Base-by-base conservation (phyloP, 2,888 invertebrate genomes). In the Bruchidius siliquastri region DNA sequence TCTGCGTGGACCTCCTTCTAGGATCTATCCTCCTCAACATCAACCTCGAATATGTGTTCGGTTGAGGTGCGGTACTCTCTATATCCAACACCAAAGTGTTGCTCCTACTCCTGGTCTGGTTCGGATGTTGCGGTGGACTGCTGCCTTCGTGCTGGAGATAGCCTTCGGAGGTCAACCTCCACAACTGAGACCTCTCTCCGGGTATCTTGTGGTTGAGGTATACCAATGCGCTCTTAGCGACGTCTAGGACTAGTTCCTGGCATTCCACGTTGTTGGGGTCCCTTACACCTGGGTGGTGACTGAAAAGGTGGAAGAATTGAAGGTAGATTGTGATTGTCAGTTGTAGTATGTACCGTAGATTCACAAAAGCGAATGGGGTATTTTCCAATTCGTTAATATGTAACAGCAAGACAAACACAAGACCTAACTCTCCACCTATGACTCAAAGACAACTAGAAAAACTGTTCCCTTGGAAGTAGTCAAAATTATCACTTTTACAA, bases 121-220 rank as follows among this genome's bases (percentile, higher is more conserved):
- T 82, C 0, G 86, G 86, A 76, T 85, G 82, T 21, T 85, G 85
- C 0, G 92, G 92, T 20, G 92, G 92, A 4, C 92, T 92, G 79
- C 92, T 93, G 75, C 98, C 98, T 87, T 98, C 98, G 85, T 99
- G 98, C 81, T 98, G 94, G 74, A 99, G 88, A 86, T 96, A 94
- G 0, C 96, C 96, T 80, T 91, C 92, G 2, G 93, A 91, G 26
- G 96, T 97, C 91, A 97, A 95, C 49, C 97, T 90, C 99, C 99
- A 99, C 71, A 99, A 87, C 86, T 99, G 99, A 0, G 94, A 92
- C 76, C 96, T 86, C 77, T 90, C 90, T 0, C 92, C 92, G 0
- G 89, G 89, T 77, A 91, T 91, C 83, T 96, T 95, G 75, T 91
- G 88, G 66, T 91, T 91, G 73, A 96, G 87, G 26, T 94, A 88